phyloP scores from a whole-genome alignment of 92 coral and sea anemone genomes.

The Diadumene lineata region DNA sequence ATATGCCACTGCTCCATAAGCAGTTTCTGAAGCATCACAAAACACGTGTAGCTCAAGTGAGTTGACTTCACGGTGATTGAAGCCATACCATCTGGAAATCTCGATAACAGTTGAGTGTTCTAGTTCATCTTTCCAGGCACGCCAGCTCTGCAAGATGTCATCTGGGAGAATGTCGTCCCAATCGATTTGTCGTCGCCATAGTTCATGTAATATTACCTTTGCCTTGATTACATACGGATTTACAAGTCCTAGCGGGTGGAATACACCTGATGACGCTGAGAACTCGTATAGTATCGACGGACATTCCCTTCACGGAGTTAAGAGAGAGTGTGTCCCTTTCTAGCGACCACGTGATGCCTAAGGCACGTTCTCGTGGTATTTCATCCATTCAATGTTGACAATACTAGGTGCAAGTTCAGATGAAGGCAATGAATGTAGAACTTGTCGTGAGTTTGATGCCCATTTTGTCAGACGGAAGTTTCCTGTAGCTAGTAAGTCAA shows the following conservation, averaged over 20 bases:
- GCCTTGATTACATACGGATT: not conserved
- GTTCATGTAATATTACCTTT: not conserved
- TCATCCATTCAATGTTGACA: constrained; percentile 10
- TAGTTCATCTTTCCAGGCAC: not conserved
- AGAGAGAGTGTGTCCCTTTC: not conserved
- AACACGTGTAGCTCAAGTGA: constrained; percentile 9
- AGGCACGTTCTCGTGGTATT: not conserved
- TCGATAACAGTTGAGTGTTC: not conserved
- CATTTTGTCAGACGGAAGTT: too few relatives aligned
- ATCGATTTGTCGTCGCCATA: constrained; percentile 3
- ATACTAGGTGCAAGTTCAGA: constrained; percentile 9
- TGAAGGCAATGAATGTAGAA: not conserved
- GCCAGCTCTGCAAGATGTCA: not conserved
- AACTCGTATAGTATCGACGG: constrained; percentile 1
- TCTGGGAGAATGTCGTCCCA: constrained; percentile 6
- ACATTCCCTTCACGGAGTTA: not conserved
- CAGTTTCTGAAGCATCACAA: constrained; percentile 44
- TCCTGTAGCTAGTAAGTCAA: not conserved
- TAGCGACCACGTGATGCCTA: not conserved
- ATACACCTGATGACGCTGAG: constrained; percentile 7
- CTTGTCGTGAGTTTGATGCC: constrained; percentile 2
- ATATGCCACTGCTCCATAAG: constrained; percentile 62
- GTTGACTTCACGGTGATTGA: not conserved
- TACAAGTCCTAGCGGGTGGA: constrained; percentile 9
- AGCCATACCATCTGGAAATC: not conserved